phyloP scores from a whole-genome alignment of 2,797 vertebrate species.

The Enteromius mattozi region DNA sequence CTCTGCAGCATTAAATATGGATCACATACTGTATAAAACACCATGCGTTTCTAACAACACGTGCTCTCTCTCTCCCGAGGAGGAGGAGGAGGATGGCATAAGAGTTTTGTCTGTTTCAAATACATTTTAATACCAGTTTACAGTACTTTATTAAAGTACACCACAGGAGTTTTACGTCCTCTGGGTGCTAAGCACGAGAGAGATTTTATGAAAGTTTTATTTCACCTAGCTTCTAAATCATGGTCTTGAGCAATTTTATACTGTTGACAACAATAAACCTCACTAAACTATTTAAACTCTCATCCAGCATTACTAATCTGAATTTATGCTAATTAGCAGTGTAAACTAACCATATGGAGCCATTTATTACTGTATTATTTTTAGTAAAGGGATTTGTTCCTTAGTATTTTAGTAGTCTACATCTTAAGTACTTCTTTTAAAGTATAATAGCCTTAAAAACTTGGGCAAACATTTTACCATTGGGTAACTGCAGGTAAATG shows the following conservation, averaged over 20 bases:
- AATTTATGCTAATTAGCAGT: not conserved
- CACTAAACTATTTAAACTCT: not conserved
- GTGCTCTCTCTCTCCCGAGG: slow-evolving; percentile 1
- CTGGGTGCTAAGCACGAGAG: not conserved
- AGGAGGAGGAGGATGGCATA: not conserved
- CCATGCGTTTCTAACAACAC: slow-evolving; percentile 40
- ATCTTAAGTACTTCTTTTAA: not conserved
- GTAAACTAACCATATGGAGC: not conserved
- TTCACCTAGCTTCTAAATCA: slow-evolving; percentile 11
- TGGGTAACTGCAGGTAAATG: not conserved
- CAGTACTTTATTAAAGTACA: not conserved
- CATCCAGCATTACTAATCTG: not conserved
- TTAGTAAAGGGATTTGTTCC: not conserved
- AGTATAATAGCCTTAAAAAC: no score
- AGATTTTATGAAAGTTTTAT: slow-evolving; percentile 29
- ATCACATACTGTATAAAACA: slow-evolving; percentile 53
- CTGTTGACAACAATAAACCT: not conserved
- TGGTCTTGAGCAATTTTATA: not conserved
- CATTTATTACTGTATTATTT: not conserved
- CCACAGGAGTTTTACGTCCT: not conserved
- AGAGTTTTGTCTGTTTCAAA: not conserved
- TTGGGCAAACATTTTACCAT: no score
- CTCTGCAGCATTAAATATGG: slow-evolving; percentile 56
- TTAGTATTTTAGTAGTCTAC: not conserved
- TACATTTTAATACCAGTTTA: slow-evolving; percentile 11